These are phyloP conservation scores for Drosophila colorata DNA, from an alignment of 2,888 invertebrate species.

Conservation along the genomic window DNA sequence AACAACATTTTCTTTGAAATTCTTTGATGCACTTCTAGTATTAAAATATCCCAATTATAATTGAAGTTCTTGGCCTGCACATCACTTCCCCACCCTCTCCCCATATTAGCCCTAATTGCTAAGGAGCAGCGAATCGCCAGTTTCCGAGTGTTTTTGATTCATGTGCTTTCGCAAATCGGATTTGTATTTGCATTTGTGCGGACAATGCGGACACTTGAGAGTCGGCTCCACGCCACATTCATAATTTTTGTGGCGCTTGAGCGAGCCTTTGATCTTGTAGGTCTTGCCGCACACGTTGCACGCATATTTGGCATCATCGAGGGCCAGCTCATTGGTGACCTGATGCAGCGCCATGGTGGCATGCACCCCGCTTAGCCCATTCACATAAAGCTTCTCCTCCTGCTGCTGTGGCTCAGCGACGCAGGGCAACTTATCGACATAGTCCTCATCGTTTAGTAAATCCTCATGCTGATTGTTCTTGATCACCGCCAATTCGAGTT, in stretches of 20 bases:
- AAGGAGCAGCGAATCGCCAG: constrained; percentile 45
- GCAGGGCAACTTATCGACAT: constrained; percentile 53
- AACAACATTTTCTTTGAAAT: not conserved
- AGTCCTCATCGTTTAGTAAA: constrained; percentile 55
- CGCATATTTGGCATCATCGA: constrained; percentile 84
- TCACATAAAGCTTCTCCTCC: constrained; percentile 57
- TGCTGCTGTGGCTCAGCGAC: constrained; percentile 32
- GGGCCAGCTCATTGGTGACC: constrained; percentile 43
- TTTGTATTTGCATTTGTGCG: constrained; percentile 85
- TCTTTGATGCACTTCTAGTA: no score
- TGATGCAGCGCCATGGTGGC: constrained; percentile 60
- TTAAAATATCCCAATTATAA: not conserved
- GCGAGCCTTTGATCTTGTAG: constrained; percentile 92
- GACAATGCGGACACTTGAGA: constrained; percentile 83
- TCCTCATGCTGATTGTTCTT: constrained; percentile 55
- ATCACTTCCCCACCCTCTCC: not conserved
- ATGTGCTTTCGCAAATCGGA: constrained; percentile 85
- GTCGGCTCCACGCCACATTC: constrained; percentile 87
- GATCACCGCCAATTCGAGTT: constrained; percentile 63
- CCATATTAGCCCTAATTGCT: constrained; percentile 17
- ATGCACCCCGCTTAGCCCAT: constrained; percentile 43
- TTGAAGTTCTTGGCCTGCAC: constrained; percentile 1
- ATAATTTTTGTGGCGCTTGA: constrained; percentile 91
- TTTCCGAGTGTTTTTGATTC: constrained; percentile 82
- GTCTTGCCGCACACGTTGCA: constrained; percentile 92